Conservation (phyloP, 2,113 vertebrate genomes). For the Cygnus atratus region DNA sequence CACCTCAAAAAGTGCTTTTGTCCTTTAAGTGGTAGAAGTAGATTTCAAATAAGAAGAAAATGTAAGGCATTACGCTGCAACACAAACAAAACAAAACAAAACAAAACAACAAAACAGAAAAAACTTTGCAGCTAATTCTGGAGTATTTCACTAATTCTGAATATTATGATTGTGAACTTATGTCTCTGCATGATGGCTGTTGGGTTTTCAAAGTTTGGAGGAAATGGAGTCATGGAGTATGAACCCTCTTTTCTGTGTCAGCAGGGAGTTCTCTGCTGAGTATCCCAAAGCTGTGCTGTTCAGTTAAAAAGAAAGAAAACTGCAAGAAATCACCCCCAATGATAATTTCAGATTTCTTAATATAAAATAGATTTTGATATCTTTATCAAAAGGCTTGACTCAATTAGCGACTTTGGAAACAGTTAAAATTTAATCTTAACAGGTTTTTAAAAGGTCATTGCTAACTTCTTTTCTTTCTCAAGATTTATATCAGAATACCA, state of each 20-base stretch:
- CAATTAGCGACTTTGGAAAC: neutral
- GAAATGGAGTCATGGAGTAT: neutral
- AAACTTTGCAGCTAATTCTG: neutral
- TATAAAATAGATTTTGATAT: neutral
- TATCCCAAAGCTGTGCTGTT: neutral
- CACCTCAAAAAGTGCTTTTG: neutral
- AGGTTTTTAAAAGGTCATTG: neutral
- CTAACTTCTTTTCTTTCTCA: neutral
- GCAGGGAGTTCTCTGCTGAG: accelerated
- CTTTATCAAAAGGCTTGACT: neutral
- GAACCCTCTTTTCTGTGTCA: neutral
- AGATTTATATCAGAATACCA: neutral
- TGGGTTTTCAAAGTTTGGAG: neutral
- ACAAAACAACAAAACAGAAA: neutral
- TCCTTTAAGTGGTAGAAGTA: neutral
- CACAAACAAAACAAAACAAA: neutral
- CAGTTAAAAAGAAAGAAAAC: neutral
- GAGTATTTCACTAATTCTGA: neutral
- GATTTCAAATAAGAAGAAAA: neutral
- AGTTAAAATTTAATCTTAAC: neutral
- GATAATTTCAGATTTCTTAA: neutral
- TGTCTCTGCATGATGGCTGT: neutral
- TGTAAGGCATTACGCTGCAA: neutral
- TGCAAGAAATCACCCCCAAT: neutral
- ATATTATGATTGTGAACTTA: neutral